Evolutionary conservation across 2,888 invertebrate genomes (phyloP).

Genomic region (Pheosia gnoma): DNA sequence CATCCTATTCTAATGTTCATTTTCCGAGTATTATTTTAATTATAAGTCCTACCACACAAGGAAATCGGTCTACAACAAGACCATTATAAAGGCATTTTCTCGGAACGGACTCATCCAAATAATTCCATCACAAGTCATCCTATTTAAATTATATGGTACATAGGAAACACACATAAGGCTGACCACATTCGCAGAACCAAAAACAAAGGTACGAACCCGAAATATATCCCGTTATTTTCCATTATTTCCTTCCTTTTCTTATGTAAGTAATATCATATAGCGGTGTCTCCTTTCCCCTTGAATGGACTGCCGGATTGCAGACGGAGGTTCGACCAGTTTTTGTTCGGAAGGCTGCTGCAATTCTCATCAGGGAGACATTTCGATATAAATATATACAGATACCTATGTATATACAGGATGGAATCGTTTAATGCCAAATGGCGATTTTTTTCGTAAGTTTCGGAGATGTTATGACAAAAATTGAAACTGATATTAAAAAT

Average conservation of each 20-base stretch:
- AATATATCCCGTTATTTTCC: neutral
- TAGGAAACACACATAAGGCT: neutral
- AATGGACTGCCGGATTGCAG: constrained; percentile 5
- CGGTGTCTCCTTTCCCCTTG: constrained; percentile 1
- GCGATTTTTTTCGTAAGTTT: too few relatives aligned
- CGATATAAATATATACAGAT: neutral
- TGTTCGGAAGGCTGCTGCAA: constrained; percentile 1
- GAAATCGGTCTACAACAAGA: neutral
- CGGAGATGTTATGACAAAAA: too few relatives aligned
- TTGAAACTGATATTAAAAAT: too few relatives aligned
- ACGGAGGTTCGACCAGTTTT: constrained; percentile 4
- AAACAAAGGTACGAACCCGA: constrained; percentile 2
- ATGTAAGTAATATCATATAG: neutral
- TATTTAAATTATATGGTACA: neutral
- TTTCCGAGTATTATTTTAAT: too few relatives aligned
- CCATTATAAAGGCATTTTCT: neutral
- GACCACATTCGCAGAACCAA: constrained; percentile 2
- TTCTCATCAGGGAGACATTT: neutral
- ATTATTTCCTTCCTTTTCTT: neutral
- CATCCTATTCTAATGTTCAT: too few relatives aligned
- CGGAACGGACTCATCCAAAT: neutral
- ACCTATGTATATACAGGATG: neutral
- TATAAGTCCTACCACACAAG: neutral
- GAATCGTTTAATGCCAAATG: too few relatives aligned
- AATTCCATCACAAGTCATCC: neutral